Evolutionary conservation across 2,113 vertebrate species (phyloP).

Genomic region (Pangasianodon gigas): DNA sequence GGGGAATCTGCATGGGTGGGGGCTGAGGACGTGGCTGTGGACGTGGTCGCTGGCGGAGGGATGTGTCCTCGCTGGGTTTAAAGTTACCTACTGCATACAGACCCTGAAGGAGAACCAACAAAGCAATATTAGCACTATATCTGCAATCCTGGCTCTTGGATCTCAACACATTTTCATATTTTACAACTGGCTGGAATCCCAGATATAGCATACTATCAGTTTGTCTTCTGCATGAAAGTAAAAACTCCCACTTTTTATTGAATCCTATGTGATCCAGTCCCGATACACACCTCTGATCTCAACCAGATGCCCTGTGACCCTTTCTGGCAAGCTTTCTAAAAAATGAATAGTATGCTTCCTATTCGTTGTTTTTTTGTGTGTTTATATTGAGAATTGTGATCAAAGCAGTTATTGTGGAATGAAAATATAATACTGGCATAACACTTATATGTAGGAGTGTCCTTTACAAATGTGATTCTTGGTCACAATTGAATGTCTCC

Average conservation of each 20-base stretch:
- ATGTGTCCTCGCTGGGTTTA: conserved; percentile 84
- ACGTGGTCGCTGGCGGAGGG: conserved; percentile 55
- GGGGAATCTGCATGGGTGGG: conserved; percentile 43
- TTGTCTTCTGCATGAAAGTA: neutral
- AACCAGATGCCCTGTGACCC: neutral
- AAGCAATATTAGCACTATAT: conserved; percentile 7
- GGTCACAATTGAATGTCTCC: neutral
- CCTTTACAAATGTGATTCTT: neutral
- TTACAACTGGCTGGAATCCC: neutral
- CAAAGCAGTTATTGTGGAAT: neutral
- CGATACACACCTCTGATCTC: neutral
- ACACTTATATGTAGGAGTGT: neutral
- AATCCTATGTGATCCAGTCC: neutral
- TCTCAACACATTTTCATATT: neutral
- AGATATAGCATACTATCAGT: neutral
- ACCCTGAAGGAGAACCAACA: conserved; percentile 71
- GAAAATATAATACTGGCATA: neutral
- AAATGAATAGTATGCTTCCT: no score
- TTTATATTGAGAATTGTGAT: neutral
- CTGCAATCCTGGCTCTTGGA: neutral
- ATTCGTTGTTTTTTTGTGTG: neutral
- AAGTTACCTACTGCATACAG: conserved; percentile 96
- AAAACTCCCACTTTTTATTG: neutral
- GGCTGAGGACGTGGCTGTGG: conserved; percentile 38
- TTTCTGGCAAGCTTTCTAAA: neutral